Evolutionary conservation across 2,888 invertebrate genomes (phyloP).

Genomic region (Horisme vitalbata): DNA sequence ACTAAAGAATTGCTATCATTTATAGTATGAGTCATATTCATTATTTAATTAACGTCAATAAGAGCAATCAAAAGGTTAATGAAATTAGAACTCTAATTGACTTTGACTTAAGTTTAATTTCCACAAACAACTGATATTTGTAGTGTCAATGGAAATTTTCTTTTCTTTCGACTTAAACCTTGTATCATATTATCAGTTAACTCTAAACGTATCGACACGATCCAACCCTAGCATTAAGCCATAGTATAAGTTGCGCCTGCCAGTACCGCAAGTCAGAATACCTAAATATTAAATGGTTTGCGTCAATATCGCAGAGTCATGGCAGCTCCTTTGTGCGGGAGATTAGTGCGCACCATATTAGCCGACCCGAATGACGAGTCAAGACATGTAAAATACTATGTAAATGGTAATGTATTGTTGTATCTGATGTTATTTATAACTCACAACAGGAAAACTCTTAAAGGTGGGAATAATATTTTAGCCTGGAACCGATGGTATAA

Average conservation of each 20-base stretch:
- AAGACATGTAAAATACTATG: slow-evolving; percentile 21
- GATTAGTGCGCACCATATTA: slow-evolving; percentile 77
- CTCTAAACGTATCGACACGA: not conserved
- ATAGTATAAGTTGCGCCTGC: slow-evolving; percentile 18
- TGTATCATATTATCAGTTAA: not conserved
- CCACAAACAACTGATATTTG: no score
- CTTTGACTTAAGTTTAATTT: no score
- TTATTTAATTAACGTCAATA: not conserved
- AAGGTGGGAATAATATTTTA: not conserved
- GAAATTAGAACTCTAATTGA: no score
- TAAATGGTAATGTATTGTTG: slow-evolving; percentile 22
- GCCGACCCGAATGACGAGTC: slow-evolving; percentile 45
- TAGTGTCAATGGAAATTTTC: no score
- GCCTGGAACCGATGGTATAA: no score
- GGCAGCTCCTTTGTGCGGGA: slow-evolving; percentile 74
- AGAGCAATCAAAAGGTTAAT: no score
- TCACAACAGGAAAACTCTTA: slow-evolving; percentile 14
- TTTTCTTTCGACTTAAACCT: no score
- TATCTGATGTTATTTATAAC: slow-evolving; percentile 12
- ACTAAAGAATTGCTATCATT: not conserved
- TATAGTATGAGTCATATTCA: not conserved
- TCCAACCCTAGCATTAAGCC: not conserved
- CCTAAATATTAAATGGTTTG: slow-evolving; percentile 80
- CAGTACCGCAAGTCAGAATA: slow-evolving; percentile 64
- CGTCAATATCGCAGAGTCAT: slow-evolving; percentile 75